Percentiles rank a stretch among this genome's conserved stretches.
These are phyloP conservation scores for Geopemphigus sp. DNA, from an alignment of 1,140 invertebrate species.

Conservation along the genomic window DNA sequence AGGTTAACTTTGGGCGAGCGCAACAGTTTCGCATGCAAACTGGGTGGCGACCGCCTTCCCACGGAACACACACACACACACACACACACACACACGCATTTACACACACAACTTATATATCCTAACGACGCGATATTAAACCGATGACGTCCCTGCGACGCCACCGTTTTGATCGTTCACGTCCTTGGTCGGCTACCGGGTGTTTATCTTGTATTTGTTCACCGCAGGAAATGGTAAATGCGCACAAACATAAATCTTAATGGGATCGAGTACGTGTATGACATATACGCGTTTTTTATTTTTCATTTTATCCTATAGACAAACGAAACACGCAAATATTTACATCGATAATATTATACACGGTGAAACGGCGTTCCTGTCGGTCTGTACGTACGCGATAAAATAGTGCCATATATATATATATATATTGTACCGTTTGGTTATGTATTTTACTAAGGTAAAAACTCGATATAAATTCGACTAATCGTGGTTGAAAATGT, in stretches of 20 bases:
- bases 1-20: not conserved
- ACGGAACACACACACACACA: no score
- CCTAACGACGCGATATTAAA: constrained; percentile 1
- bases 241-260: no score
- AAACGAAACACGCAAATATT: not conserved
- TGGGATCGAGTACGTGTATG: not conserved
- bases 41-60: not conserved
- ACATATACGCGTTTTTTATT: not conserved
- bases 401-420: no score
- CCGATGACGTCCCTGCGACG: not conserved
- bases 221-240: no score
- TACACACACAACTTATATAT: not conserved
- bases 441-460: no score
- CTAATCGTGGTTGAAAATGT: no score
- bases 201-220: not conserved
- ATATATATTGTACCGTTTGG: no score
- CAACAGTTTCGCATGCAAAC: constrained; percentile 17
- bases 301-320: not conserved
- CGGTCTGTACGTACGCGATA: no score
- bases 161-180: not conserved
- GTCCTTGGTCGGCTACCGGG: not conserved
- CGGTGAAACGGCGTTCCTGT: not conserved
- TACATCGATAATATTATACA: no score
- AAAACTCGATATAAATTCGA: no score
- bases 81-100: not conserved